A percentile compares a stretch with the other conserved stretches of the same genome.
These are phyloP conservation scores for Lampris megalopsis DNA, from an alignment of 2,113 vertebrate species.

Conservation along the genomic window DNA sequence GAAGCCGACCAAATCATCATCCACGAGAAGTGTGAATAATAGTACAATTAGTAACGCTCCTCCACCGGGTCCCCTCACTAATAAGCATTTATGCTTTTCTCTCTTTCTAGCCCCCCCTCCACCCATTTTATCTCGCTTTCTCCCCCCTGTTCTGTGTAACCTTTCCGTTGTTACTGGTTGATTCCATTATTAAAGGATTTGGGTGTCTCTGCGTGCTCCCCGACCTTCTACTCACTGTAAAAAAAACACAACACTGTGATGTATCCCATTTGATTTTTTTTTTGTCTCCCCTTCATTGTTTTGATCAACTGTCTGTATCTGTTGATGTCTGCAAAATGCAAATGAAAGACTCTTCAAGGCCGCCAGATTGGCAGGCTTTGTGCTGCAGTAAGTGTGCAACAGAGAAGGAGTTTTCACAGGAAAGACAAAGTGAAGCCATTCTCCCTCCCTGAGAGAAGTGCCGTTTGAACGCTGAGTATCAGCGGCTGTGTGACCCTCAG, in stretches of 20 bases:
- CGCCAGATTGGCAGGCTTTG: conserved; percentile 6
- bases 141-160: neutral
- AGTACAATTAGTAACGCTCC: conserved; percentile 42
- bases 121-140: neutral
- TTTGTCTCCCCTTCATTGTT: conserved; percentile 6
- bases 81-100: neutral
- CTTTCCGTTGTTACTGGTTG: conserved; percentile 10
- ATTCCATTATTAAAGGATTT: conserved; percentile 16
- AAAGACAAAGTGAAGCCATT: conserved; percentile 32
- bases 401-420: conserved; percentile 34
- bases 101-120: conserved; percentile 1
- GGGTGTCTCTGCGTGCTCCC: neutral
- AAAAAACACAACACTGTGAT: neutral
- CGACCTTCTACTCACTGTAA: neutral
- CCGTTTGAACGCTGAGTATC: conserved; percentile 43
- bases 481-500: conserved; percentile 30
- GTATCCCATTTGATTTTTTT: conserved; percentile 2
- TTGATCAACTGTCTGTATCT: conserved; percentile 29
- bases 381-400: conserved; percentile 52
- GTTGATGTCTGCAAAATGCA: conserved; percentile 3
- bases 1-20: conserved; percentile 31
- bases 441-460: conserved; percentile 43
- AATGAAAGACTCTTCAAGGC: conserved; percentile 6
- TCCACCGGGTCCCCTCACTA: neutral
- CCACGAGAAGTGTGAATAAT: conserved; percentile 27